These are phyloP conservation scores for Regulus satrapa DNA, from an alignment of 2,113 vertebrate genomes.

Conservation along the genomic window DNA sequence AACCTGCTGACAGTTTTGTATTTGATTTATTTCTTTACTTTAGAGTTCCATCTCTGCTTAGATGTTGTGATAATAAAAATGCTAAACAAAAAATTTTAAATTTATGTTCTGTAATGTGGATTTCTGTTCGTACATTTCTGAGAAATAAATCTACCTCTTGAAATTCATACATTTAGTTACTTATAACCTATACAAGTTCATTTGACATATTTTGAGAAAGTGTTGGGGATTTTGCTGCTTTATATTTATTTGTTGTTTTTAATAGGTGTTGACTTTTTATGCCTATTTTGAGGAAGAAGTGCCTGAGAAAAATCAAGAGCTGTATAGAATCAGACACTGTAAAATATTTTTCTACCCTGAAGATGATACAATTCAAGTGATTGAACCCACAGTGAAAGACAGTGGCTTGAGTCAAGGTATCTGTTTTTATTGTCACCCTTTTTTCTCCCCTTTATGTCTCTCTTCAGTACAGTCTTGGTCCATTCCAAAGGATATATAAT, in stretches of 20 bases:
- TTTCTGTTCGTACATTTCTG: background rate
- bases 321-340: conserved; percentile 80
- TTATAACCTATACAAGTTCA: background rate
- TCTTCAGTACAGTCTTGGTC: background rate
- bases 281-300: conserved; percentile 85
- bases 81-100: background rate
- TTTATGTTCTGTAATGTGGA: conserved; percentile 7
- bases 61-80: conserved; percentile 40
- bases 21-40: conserved; percentile 48
- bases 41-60: background rate
- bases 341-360: conserved; percentile 91
- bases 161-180: background rate
- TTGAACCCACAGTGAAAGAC: conserved; percentile 82
- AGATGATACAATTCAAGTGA: conserved; percentile 91
- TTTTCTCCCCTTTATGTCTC: background rate
- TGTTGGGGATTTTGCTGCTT: conserved; percentile 29
- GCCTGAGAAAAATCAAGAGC: conserved; percentile 75
- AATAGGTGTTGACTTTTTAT: conserved; percentile 85
- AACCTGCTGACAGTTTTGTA: conserved; percentile 19
- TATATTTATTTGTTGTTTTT: conserved; percentile 55
- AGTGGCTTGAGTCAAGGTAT: conserved; percentile 89
- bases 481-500: background rate
- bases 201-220: conserved; percentile 10
- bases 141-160: background rate
- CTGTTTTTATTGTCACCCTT: conserved; percentile 5